These are phyloP conservation scores for Phragmatobia fuliginosa DNA, from an alignment of 2,888 invertebrate genomes.

Conservation along the genomic window DNA sequence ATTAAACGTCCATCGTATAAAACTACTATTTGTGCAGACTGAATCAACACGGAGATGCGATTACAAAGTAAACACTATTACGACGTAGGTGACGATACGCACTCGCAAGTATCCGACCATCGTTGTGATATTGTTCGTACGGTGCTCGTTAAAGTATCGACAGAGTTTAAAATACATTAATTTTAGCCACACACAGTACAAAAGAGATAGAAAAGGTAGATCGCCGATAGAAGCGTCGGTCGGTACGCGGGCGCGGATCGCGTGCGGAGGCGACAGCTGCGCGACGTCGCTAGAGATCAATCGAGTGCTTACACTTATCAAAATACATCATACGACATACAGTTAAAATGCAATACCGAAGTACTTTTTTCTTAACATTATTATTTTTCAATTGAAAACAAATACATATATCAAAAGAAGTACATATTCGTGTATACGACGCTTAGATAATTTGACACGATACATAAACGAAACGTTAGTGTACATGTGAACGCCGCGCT, in stretches of 20 bases:
- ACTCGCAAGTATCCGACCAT: slow-evolving; percentile 62
- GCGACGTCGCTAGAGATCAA: slow-evolving; percentile 65
- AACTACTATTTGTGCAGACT: slow-evolving; percentile 76
- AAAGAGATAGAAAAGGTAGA: slow-evolving; percentile 86
- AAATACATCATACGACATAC: slow-evolving; percentile 77
- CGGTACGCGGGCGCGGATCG: slow-evolving; percentile 14
- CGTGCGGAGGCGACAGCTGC: slow-evolving; percentile 38
- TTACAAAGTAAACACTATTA: slow-evolving; percentile 55
- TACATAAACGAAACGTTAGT: slow-evolving; percentile 68
- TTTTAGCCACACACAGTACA: slow-evolving; percentile 83
- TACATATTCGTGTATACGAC: slow-evolving; percentile 75
- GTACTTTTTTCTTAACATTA: slow-evolving; percentile 81
- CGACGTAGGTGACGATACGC: slow-evolving; percentile 60
- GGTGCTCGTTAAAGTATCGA: slow-evolving; percentile 66
- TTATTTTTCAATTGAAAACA: slow-evolving; percentile 78
- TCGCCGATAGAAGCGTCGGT: slow-evolving; percentile 73
- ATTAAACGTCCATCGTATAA: slow-evolving; percentile 65
- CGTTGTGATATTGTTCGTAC: slow-evolving; percentile 53
- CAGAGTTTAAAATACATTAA: slow-evolving; percentile 74
- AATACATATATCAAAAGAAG: slow-evolving; percentile 83
- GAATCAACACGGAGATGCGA: slow-evolving; percentile 59
- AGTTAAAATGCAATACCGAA: slow-evolving; percentile 83
- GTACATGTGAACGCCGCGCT: slow-evolving; percentile 43
- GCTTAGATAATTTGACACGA: slow-evolving; percentile 77
- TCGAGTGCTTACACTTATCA: slow-evolving; percentile 61